Percentiles rank a stretch among this genome's conserved stretches.
Evolutionary conservation across 2,888 invertebrate genomes (phyloP).

Genomic region (Apotomis betuletana): DNA sequence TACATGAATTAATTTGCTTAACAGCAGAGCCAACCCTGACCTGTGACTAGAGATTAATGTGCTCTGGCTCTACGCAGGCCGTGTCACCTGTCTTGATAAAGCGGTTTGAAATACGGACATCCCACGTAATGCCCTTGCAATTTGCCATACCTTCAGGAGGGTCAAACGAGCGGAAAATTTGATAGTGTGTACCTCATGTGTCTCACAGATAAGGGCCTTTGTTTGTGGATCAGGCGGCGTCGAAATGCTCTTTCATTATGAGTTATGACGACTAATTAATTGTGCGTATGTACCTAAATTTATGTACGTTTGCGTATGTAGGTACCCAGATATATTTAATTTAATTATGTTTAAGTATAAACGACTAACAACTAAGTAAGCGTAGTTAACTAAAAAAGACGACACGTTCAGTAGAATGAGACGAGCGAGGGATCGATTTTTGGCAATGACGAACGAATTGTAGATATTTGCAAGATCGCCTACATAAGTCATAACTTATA

Average conservation of each 20-base stretch:
- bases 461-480: too few species aligned
- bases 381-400: too few species aligned
- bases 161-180: constrained; percentile 2
- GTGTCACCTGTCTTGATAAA: constrained; percentile 31
- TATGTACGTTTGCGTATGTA: too few species aligned
- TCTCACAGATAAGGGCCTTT: not conserved
- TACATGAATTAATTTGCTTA: constrained; percentile 20
- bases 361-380: too few species aligned
- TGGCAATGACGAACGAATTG: too few species aligned
- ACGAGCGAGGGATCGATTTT: too few species aligned
- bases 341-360: too few species aligned
- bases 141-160: constrained; percentile 12
- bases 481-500: too few species aligned
- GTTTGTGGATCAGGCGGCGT: not conserved
- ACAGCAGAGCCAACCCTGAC: constrained; percentile 13
- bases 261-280: not conserved
- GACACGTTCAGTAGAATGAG: too few species aligned
- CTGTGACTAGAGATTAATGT: constrained; percentile 28
- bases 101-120: constrained; percentile 28
- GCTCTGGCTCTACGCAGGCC: not conserved
- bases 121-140: constrained; percentile 21
- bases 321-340: too few species aligned
- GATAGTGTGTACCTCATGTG: not conserved
- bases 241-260: not conserved
- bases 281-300: too few species aligned